Conservation (phyloP, 2,113 vertebrate species). For the Apodemus sylvaticus region DNA sequence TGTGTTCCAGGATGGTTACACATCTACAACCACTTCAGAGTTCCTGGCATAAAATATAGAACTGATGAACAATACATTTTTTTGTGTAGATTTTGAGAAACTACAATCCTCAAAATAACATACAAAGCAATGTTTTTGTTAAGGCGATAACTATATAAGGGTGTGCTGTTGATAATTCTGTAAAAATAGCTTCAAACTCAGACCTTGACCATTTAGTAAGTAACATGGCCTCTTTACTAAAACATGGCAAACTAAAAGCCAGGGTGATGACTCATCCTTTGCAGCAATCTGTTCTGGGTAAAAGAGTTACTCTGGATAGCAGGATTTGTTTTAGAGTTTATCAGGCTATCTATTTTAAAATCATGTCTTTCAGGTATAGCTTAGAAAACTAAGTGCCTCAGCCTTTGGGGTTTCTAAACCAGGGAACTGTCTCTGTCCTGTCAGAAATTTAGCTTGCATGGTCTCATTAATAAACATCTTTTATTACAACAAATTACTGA, state of each 20-base stretch:
- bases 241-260: constrained; percentile 53
- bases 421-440: neutral
- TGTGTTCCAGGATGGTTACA: neutral
- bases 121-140: constrained; percentile 27
- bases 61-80: neutral
- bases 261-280: constrained; percentile 44
- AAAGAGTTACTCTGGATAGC: neutral
- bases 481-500: constrained; percentile 18
- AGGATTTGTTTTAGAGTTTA: constrained; percentile 41
- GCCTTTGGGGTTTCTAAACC: neutral
- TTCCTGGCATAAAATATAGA: constrained; percentile 21
- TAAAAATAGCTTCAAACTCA: constrained; percentile 54
- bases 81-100: constrained; percentile 52
- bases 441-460: neutral
- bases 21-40: neutral
- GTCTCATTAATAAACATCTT: neutral
- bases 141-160: constrained; percentile 10
- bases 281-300: neutral
- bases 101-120: constrained; percentile 33
- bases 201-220: constrained; percentile 39
- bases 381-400: constrained; percentile 41
- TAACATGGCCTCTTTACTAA: constrained; percentile 50
- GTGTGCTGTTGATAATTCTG: constrained; percentile 23
- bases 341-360: constrained; percentile 40
- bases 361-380: neutral